Base-by-base conservation (phyloP, 37 sponge, comb jelly and placozoan genomes). In the Crambe crambe region DNA sequence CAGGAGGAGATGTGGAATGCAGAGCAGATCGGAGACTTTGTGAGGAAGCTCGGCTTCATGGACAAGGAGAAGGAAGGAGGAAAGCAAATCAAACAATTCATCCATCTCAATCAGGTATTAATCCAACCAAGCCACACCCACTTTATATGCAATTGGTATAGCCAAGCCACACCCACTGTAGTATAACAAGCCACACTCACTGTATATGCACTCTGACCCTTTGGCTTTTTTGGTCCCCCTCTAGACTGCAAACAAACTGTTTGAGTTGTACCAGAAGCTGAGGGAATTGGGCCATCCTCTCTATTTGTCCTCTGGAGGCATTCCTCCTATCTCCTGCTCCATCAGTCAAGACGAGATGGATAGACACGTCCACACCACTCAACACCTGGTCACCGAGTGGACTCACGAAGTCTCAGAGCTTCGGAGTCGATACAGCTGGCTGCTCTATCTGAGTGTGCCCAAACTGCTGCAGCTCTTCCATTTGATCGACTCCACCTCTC, bases 1-100 rank as follows among this genome's bases (percentile, higher is more conserved):
- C 66, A 47, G 5, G 5, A 64, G 22, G 77, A 78, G 78, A 25
- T 21, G 17, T 86, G 88, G 95, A 84, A 78, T 43, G 69, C 54
- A 2, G 91, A 90, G 58, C 87, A 86, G 71, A 86, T 95, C 58
- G 75, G 79, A 36, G 96, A 95, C 67, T 95, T 95, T 80, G 93
- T 93, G 36, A 82, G 93, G 54, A 92, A 89, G 61, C 75, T 95
- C 29, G 96, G 96, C 35, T 92, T 95, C 67, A 68, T 95, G 42
- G 93, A 92, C 40, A 70, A 68, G 4, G 87, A 86, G 44, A 83
- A 80, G 57, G 91, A 87, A 34, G 87, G 78, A 40, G 87, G 82
- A 56, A 80, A 83, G 41, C 70, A 74, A 32, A 83, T 80, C 22
- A 83, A 86, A 44, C 72, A 70, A 25, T 88, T 88, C 58, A 61